These are phyloP conservation scores for Gadus chalcogrammus DNA, from an alignment of 2,113 vertebrate species.

Conservation along the genomic window DNA sequence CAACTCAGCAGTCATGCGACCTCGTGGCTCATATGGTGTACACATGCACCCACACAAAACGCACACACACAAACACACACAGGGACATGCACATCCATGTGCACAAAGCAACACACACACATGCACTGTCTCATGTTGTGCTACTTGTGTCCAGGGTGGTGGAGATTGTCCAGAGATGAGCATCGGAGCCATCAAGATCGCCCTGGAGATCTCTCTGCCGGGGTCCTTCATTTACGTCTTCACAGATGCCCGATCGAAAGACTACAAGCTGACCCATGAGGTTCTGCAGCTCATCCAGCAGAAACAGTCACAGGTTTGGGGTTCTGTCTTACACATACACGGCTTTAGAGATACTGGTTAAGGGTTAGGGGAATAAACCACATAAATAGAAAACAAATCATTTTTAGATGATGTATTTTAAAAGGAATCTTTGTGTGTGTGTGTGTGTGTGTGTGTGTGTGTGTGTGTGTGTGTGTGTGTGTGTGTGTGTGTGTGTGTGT, in stretches of 20 bases:
- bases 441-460: slow-evolving; percentile 18
- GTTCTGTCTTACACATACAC: neutral
- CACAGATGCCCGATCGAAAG: slow-evolving; percentile 96
- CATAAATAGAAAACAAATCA: neutral
- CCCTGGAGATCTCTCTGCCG: slow-evolving; percentile 93
- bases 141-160: slow-evolving; percentile 80
- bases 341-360: too few species aligned
- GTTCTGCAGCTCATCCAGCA: slow-evolving; percentile 97
- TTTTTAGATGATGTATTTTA: neutral
- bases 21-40: neutral
- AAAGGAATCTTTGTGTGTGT: neutral
- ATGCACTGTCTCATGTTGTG: slow-evolving; percentile 7
- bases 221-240: slow-evolving; percentile 98
- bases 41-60: neutral
- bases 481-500: neutral
- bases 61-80: neutral
- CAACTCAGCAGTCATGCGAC: too few species aligned
- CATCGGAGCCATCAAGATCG: slow-evolving; percentile 96
- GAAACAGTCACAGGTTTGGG: slow-evolving; percentile 93
- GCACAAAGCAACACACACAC: neutral
- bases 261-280: slow-evolving; percentile 89
- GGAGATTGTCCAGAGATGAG: slow-evolving; percentile 99
- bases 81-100: neutral
- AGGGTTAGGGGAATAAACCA: too few species aligned
- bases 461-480: slow-evolving; percentile 23